A percentile compares a stretch with the other conserved stretches of the same genome.
phyloP scores from a whole-genome alignment of 2,888 invertebrate species.

The Lissocephala sabroskyi region DNA sequence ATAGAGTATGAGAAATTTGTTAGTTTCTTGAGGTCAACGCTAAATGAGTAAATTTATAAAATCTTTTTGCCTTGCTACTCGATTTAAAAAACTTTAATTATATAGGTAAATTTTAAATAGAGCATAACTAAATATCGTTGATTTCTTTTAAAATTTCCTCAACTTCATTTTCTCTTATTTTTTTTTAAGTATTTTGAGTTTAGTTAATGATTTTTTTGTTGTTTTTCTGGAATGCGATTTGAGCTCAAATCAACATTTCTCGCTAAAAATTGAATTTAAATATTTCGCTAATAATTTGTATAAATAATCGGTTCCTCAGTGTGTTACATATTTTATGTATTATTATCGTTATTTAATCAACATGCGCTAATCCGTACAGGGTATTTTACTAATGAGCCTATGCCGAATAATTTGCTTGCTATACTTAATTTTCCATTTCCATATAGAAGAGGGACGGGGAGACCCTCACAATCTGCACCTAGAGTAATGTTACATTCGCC shows the following conservation, averaged over 20 bases:
- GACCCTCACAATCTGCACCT: constrained; percentile 36
- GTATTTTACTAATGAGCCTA: constrained; percentile 29
- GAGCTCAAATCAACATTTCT: constrained; percentile 24
- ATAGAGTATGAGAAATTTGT: constrained; percentile 14
- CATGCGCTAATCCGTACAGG: constrained; percentile 36
- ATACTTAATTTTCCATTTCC: no score
- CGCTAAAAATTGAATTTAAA: constrained; percentile 59
- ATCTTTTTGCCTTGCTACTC: constrained; percentile 31
- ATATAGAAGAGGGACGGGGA: no score
- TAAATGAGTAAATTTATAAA: constrained; percentile 45
- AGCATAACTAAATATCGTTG: constrained; percentile 59
- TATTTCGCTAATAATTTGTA: constrained; percentile 60
- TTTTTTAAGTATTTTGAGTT: constrained; percentile 13
- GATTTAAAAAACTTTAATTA: constrained; percentile 51
- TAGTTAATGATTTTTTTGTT: constrained; percentile 19
- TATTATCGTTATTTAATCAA: constrained; percentile 33
- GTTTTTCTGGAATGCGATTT: constrained; percentile 16
- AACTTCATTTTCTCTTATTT: constrained; percentile 14
- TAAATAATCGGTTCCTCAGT: constrained; percentile 45
- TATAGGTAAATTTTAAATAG: constrained; percentile 50
- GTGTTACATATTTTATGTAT: constrained; percentile 13
- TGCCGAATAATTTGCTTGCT: constrained; percentile 11
- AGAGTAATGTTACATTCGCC: constrained; percentile 35
- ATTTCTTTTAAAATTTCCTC: constrained; percentile 22
- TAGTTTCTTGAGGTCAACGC: constrained; percentile 24